Percentiles rank a stretch among this genome's conserved stretches.
Conservation (phyloP, 2,797 vertebrate species). For the Cryptoprocta ferox region DNA sequence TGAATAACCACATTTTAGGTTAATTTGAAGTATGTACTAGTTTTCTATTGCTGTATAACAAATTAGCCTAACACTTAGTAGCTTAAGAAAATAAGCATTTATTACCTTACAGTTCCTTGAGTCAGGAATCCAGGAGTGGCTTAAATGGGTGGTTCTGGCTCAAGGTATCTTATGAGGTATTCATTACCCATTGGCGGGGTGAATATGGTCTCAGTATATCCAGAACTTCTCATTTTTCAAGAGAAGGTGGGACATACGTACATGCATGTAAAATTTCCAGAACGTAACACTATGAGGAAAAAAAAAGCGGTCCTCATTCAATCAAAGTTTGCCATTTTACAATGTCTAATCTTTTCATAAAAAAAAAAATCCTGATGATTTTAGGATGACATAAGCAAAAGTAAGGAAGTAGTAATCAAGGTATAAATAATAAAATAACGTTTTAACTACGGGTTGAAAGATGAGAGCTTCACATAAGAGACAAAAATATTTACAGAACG, state of each 20-base stretch:
- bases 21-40: neutral
- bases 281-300: neutral
- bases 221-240: constrained; percentile 2
- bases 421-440: constrained; percentile 13
- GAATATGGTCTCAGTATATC: neutral
- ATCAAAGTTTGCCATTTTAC: neutral
- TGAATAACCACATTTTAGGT: neutral
- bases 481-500: constrained; percentile 17
- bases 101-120: neutral
- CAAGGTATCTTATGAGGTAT: neutral
- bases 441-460: neutral
- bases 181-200: neutral
- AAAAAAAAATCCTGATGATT: neutral
- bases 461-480: neutral
- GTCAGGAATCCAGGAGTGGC: neutral
- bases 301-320: neutral
- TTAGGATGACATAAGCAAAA: constrained; percentile 26
- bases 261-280: neutral
- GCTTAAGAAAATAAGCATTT: neutral
- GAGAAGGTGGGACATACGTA: neutral
- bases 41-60: neutral
- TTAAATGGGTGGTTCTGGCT: neutral
- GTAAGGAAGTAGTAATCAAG: neutral
- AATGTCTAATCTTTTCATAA: neutral
- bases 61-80: neutral